Evolutionary conservation across 2,888 invertebrate genomes (phyloP).

Genomic region (Griposia aprilina): DNA sequence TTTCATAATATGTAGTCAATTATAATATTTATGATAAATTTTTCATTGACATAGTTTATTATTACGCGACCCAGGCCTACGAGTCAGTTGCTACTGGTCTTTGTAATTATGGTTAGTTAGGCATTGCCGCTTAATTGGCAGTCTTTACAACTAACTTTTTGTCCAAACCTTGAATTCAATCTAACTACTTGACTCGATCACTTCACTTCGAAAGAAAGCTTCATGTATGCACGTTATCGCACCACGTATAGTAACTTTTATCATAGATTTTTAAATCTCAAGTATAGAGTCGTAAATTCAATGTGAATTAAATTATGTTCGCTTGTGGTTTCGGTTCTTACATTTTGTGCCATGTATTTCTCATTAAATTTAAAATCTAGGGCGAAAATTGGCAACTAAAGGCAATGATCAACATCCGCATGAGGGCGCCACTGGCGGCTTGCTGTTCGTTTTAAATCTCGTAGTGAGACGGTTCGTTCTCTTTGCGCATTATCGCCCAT

Average conservation of each 20-base stretch:
- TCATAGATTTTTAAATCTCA: conserved; percentile 67
- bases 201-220: conserved; percentile 58
- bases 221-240: conserved; percentile 65
- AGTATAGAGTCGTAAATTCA: conserved; percentile 66
- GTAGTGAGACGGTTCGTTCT: conserved; percentile 32
- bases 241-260: conserved; percentile 66
- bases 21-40: conserved; percentile 50
- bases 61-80: conserved; percentile 81
- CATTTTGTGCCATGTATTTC: conserved; percentile 66
- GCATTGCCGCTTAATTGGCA: conserved; percentile 62
- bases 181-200: conserved; percentile 52
- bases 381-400: conserved; percentile 55
- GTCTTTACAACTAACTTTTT: conserved; percentile 28
- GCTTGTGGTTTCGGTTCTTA: conserved; percentile 62
- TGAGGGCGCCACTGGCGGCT: conserved; percentile 50
- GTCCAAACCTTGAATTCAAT: conserved; percentile 43
- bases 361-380: conserved; percentile 51
- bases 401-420: conserved; percentile 25
- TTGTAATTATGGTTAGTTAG: conserved; percentile 68
- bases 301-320: conserved; percentile 60
- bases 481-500: conserved; percentile 57
- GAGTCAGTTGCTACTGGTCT: conserved; percentile 74
- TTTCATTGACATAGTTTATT: conserved; percentile 51
- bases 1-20: conserved; percentile 64
- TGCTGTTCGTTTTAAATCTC: conserved; percentile 34